Base-by-base conservation (phyloP, 2,113 vertebrate genomes). In the Serinus canaria region DNA sequence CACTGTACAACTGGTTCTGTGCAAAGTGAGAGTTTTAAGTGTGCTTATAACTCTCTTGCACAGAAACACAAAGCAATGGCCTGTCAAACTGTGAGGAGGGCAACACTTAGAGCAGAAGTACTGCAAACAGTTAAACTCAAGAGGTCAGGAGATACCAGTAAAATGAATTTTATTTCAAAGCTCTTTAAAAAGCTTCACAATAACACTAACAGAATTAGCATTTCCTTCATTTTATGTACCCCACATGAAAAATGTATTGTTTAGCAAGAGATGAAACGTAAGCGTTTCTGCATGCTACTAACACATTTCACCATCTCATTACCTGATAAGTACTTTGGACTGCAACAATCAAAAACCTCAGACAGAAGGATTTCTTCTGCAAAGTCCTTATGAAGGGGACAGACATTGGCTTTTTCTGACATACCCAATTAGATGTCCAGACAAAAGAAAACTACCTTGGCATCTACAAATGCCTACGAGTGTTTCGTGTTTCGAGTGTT, bases 151-250 rank as follows among this genome's bases (percentile, higher is more conserved):
- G 84, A 75, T 96, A 98, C 75, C 95, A 52, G 97, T 94, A 97
- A 94, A 91, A 93, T 97, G 96, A 98, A 98, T 97, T 98, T 98
- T 98, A 98, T 98, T 98, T 97, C 94, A 97, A 98, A 98, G 98
- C 97, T 98, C 97, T 97, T 96, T 93, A 96, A 96, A 96, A 97
- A 95, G 95, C 87, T 97, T 96, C 97, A 98, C 97, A 97, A 97
- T 92, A 96, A 92, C 96, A 94, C 91, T 88, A 97, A 97, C 93
- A 97, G 94, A 83, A 96, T 86, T 83, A 95, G 90, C 89, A 89
- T 95, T 97, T 97, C 95, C 95, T 96, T 96, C 95, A 91, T 96
- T 91, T 89, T 94, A 91, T 44, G 56, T 94, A 94, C 73, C 95
- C 87, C 92, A 97, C 96, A 95, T 77, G 89, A 97, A 97, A 97